Percentiles rank a stretch among this genome's conserved stretches.
Conservation (phyloP, 2,113 vertebrate species). For the Cnemophilus loriae region DNA sequence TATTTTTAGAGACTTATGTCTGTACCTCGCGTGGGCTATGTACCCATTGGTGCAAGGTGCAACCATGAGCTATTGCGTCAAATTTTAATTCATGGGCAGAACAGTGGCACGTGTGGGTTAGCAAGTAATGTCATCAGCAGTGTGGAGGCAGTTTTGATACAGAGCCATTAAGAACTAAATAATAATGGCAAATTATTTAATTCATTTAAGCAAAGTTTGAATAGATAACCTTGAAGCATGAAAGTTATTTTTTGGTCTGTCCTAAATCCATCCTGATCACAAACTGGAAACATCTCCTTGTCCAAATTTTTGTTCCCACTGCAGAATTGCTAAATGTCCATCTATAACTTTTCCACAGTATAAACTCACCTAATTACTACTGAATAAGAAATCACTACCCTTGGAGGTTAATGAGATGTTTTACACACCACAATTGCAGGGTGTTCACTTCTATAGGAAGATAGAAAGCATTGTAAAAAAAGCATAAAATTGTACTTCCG, state of each 20-base stretch:
- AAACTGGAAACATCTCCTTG: not conserved
- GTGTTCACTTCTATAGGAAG: not conserved
- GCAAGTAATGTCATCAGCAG: no score
- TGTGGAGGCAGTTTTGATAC: not conserved
- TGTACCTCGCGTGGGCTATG: not conserved
- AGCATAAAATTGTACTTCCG: not conserved
- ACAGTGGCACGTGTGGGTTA: not conserved
- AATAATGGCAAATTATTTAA: not conserved
- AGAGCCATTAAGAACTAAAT: not conserved
- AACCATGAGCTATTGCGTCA: not conserved
- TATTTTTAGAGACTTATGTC: not conserved
- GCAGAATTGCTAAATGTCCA: not conserved
- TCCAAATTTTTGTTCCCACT: not conserved
- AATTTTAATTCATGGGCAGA: not conserved
- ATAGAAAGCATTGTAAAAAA: not conserved
- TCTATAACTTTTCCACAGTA: not conserved
- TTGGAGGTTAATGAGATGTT: slow-evolving; percentile 27
- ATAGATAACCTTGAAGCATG: not conserved
- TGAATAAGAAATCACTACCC: slow-evolving; percentile 29
- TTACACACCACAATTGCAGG: slow-evolving; percentile 15
- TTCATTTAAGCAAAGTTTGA: not conserved
- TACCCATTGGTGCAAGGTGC: not conserved
- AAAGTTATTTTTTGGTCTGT: not conserved
- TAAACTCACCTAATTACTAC: slow-evolving; percentile 48
- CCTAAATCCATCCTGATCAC: not conserved